A percentile compares a stretch with the other conserved stretches of the same genome.
These are phyloP conservation scores for Chrysomela aeneicollis DNA, from an alignment of 2,888 invertebrate genomes.

Conservation along the genomic window DNA sequence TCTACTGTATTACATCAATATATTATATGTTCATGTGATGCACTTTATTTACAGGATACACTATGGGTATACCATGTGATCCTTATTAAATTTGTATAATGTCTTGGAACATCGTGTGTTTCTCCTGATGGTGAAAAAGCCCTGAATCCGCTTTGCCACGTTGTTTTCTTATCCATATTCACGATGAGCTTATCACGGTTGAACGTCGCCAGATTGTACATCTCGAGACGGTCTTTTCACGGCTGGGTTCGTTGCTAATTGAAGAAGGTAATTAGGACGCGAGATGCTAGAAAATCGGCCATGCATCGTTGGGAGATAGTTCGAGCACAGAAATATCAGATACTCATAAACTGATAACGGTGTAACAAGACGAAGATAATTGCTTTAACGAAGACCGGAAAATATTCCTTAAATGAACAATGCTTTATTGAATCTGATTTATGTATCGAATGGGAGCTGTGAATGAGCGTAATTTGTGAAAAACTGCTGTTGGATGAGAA, in stretches of 20 bases:
- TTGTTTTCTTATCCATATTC: neutral
- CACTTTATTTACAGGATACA: too few species aligned
- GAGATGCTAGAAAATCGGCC: neutral
- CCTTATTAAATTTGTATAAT: too few species aligned
- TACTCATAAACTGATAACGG: neutral
- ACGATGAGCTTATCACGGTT: neutral
- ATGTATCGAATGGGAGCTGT: too few species aligned
- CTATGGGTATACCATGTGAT: too few species aligned
- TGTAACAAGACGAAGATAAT: neutral
- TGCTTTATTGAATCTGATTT: too few species aligned
- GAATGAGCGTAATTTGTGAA: too few species aligned
- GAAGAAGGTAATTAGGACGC: neutral
- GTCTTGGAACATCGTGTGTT: too few species aligned
- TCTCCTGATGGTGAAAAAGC: too few species aligned
- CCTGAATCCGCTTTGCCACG: neutral
- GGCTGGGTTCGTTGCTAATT: neutral
- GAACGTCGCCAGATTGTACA: neutral
- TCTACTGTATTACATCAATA: too few species aligned
- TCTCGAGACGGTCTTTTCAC: constrained; percentile 1
- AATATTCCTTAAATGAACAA: neutral
- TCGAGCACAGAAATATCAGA: neutral
- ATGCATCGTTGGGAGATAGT: neutral
- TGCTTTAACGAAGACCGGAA: neutral
- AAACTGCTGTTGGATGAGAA: too few species aligned
- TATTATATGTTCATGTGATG: too few species aligned